Evolutionary conservation across 2,888 invertebrate genomes (phyloP).

Genomic region (Pandemis corylana): DNA sequence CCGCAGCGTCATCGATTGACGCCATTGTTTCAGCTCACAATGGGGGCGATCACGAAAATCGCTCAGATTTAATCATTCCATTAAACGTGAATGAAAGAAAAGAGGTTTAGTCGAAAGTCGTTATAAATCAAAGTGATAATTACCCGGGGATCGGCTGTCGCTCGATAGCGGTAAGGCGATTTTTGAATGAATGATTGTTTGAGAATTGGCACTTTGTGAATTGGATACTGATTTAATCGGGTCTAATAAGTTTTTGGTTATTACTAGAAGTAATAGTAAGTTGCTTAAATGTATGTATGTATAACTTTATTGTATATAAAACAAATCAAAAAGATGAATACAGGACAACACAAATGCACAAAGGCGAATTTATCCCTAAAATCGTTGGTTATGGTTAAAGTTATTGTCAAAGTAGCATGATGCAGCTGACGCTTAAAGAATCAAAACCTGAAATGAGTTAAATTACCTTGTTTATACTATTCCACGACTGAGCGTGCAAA

Average conservation of each 20-base stretch:
- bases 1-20: conserved; percentile 65
- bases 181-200: conserved; percentile 34
- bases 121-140: conserved; percentile 79
- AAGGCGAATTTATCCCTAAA: no score
- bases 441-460: no score
- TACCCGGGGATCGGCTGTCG: conserved; percentile 52
- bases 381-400: no score
- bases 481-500: no score
- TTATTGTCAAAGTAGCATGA: no score
- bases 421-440: no score
- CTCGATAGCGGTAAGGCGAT: conserved; percentile 33
- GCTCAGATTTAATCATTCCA: conserved; percentile 66
- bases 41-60: conserved; percentile 53
- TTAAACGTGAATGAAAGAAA: conserved; percentile 56
- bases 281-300: no score
- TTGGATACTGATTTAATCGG: not conserved
- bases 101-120: conserved; percentile 76
- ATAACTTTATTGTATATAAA: no score
- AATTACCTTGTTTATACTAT: no score
- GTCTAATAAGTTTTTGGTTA: not conserved
- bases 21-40: conserved; percentile 72
- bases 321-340: no score
- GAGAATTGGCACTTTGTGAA: conserved; percentile 3
- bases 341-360: no score
- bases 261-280: no score